Percentiles rank a stretch among this genome's conserved stretches.
Evolutionary conservation across 2,888 invertebrate species (phyloP).

Genomic region (Luperina nickerlii): DNA sequence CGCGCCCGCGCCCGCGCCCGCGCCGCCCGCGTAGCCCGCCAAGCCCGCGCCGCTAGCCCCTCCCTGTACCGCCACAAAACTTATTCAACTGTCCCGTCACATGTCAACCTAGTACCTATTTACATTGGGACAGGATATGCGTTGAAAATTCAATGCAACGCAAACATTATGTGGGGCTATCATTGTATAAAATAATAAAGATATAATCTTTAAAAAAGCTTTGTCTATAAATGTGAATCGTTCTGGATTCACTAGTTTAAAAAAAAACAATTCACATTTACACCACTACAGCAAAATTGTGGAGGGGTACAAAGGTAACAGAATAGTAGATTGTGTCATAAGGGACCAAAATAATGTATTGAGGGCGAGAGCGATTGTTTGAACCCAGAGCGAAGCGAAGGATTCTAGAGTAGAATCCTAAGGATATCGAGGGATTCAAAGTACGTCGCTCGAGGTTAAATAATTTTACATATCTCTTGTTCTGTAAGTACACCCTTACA

Average conservation of each 20-base stretch:
- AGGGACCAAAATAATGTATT: too few species aligned
- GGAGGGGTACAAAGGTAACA: not conserved
- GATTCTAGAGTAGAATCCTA: too few species aligned
- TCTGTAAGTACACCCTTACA: too few species aligned
- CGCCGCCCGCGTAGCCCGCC: slow-evolving; percentile 54
- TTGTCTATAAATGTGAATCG: not conserved
- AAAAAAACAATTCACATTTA: too few species aligned
- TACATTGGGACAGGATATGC: not conserved
- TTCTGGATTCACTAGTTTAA: too few species aligned
- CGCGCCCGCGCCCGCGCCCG: slow-evolving; percentile 40
- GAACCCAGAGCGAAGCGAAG: too few species aligned
- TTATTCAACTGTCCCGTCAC: not conserved
- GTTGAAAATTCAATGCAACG: not conserved
- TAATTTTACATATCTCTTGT: too few species aligned
- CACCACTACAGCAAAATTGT: not conserved
- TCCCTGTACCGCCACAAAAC: slow-evolving; percentile 40
- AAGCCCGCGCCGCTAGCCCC: slow-evolving; percentile 45
- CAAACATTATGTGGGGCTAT: not conserved
- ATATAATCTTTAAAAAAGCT: not conserved
- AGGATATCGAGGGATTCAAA: too few species aligned
- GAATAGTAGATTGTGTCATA: too few species aligned
- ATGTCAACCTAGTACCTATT: not conserved
- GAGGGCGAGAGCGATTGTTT: too few species aligned
- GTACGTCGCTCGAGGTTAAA: too few species aligned
- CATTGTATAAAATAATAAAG: not conserved